Percentiles rank a stretch among this genome's conserved stretches.
phyloP scores from a whole-genome alignment of 2,888 invertebrate genomes.

The Metacarcinus magister region DNA sequence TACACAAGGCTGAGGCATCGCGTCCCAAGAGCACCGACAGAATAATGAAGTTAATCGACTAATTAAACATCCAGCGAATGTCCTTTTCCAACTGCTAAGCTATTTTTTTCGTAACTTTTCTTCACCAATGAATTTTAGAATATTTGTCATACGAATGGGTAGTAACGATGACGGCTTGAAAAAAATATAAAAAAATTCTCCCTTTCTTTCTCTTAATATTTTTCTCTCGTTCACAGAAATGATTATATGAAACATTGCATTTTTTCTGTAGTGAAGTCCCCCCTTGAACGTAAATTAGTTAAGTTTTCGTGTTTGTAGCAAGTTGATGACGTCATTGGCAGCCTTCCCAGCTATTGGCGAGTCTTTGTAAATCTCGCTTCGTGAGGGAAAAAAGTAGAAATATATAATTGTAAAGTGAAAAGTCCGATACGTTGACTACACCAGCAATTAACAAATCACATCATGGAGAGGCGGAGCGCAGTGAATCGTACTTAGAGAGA shows the following conservation, averaged over 20 bases:
- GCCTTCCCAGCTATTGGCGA: not conserved
- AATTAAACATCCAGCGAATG: not conserved
- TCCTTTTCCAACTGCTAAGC: not conserved
- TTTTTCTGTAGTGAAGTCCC: not conserved
- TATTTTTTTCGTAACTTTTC: not conserved
- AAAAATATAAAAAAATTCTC: too few relatives aligned
- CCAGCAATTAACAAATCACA: constrained; percentile 67
- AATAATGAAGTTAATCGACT: constrained; percentile 35
- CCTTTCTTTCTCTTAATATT: not conserved
- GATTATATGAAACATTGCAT: not conserved
- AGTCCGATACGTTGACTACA: constrained; percentile 43
- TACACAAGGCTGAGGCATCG: not conserved
- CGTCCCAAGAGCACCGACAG: not conserved
- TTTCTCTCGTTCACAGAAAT: not conserved
- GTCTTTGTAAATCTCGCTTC: not conserved
- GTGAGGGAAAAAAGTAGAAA: not conserved
- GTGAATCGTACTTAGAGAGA: not conserved
- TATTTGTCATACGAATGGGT: not conserved
- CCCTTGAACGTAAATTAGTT: not conserved
- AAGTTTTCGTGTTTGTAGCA: not conserved
- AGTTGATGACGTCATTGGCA: not conserved
- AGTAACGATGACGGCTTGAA: not conserved
- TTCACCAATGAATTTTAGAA: not conserved
- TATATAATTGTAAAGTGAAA: not conserved
- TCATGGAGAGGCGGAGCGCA: constrained; percentile 27